Base-by-base conservation (phyloP, 37 sponge, comb jelly and placozoan species). In the Axinella damicornis region DNA sequence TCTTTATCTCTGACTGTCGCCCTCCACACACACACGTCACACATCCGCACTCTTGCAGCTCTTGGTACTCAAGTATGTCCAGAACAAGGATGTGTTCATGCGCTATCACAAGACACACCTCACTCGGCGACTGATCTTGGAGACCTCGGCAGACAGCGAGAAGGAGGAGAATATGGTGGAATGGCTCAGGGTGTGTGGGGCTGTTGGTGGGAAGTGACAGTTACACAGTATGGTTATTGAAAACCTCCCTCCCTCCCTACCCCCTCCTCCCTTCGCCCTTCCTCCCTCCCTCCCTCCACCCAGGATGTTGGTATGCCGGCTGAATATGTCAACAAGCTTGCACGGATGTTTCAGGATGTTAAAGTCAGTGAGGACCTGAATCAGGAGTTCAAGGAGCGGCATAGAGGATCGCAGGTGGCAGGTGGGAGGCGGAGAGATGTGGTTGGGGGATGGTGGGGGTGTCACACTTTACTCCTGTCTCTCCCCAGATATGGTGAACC, bases 1-100 rank as follows among this genome's bases (percentile, higher is more conserved):
- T 46, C 46, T 12, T 12, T 12, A 4, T 12, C 46, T 46, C 9
- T 46, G 6, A 46, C 46, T 12, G 46, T 46, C 6, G 9, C 9
- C 46, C 4, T 9, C 9, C 46, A 61, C 25, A 61, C 62, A 61
- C 25, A 61, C 62, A 61, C 25, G 14, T 61, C n/a, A 11, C 62
- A 61, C 25, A 25, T 56, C n/a, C 25, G 5, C 25, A 61, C 62
- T 14, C 40, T 33, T 2, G 0, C 56, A 97, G 97, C 85, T 97
- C 12, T 67, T 94, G 64, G 87, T 97, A 0, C 82, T 97, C 33
- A 97, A 97, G 83, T 97, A 97, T 73, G 97, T 97, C 0, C 97
- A 96, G 78, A 96, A 96, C 72, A 94, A 94, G 59, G 97, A 97
- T 36, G 97, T 97, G 28, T 97, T 97, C 67, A 96, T 96, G 97